Base-by-base conservation (phyloP, 2,888 invertebrate genomes). In the Apeira syringaria region DNA sequence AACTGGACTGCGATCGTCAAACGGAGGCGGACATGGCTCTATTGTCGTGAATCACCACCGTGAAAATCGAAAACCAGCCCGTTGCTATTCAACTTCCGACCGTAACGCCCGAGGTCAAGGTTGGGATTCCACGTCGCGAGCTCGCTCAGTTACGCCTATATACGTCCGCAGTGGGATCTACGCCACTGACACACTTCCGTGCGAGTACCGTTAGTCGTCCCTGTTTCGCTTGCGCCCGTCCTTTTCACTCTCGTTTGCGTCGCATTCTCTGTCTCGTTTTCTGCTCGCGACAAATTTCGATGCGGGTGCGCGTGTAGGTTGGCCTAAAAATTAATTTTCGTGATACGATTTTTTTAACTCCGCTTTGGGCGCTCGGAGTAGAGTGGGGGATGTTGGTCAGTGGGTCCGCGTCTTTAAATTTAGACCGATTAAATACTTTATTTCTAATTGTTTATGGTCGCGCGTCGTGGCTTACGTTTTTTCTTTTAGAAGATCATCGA, bases 131-230 rank as follows among this genome's bases (percentile, higher is more conserved):
- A 64, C 57, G 56, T 55, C 47, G 53, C 52, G 32, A 36, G 25
- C 38, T 32, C 35, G 36, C 72, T 60, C 70, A 67, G 56, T 81
- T 87, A 70, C 76, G 75, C 67, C 83, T 71, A 69, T 66, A 61
- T 64, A 63, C 53, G 59, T 60, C 59, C 64, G 60, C 59, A 61
- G 61, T 54, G 36, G 56, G 61, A 61, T 83, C 81, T 82, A 87
- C 84, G 87, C 87, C 76, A 87, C 85, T 90, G 89, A 90, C 90
- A 90, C 78, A 90, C 88, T 88, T 90, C 88, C 85, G 80, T 73
- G 73, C 72, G 76, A 56, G 75, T 86, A 87, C 90, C 90, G 90
- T 90, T 90, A 90, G 73, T 56, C 80, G 89, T 79, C 88, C 85
- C 84, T 75, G 76, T 86, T 86, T 79, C 59, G 68, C 61, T 56